These are phyloP conservation scores for Lasiurus cinereus DNA, from an alignment of 2,113 vertebrate species.

Conservation along the genomic window DNA sequence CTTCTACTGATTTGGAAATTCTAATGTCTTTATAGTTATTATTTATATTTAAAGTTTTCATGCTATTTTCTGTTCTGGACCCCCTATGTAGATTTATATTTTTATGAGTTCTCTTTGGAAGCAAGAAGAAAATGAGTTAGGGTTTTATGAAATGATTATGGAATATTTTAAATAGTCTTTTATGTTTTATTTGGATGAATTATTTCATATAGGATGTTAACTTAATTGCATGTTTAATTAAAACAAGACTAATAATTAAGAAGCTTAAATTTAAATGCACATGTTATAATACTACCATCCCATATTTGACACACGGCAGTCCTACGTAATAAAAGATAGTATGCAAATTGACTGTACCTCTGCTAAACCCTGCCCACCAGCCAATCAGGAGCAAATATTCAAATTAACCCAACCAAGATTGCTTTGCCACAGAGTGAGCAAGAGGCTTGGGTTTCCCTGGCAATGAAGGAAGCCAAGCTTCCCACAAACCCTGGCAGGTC, in stretches of 20 bases:
- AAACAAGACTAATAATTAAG: neutral
- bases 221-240: constrained; percentile 2
- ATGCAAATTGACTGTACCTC: too few species aligned
- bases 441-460: too few species aligned
- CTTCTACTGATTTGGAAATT: neutral
- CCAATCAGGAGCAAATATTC: too few species aligned
- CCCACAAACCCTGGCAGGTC: too few species aligned
- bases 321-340: too few species aligned
- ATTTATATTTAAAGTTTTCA: neutral
- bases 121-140: neutral
- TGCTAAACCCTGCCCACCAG: too few species aligned
- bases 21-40: neutral
- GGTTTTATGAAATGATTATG: neutral
- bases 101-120: neutral
- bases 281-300: neutral
- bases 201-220: neutral
- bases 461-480: too few species aligned
- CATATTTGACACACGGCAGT: neutral
- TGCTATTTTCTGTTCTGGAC: neutral
- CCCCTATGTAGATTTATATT: neutral
- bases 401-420: too few species aligned
- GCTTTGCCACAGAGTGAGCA: too few species aligned
- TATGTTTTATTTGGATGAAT: neutral
- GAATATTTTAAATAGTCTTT: neutral
- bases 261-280: neutral